Evolutionary conservation across 2,888 invertebrate species (phyloP).

Genomic region (Sphaerophoria rueppellii): DNA sequence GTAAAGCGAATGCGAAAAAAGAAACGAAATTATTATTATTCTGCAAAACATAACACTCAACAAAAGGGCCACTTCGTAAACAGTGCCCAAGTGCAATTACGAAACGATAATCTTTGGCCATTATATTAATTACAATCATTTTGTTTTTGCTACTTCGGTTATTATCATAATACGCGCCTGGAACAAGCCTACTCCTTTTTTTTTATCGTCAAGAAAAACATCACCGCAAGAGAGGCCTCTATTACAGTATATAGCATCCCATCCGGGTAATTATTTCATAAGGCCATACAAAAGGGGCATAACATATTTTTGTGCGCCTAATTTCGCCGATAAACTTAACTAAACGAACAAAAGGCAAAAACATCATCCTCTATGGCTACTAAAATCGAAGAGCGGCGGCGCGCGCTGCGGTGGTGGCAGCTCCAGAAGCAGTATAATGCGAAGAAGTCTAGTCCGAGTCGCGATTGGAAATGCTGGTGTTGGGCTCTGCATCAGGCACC

Average conservation of each 20-base stretch:
- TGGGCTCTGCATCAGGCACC: slow-evolving; percentile 49
- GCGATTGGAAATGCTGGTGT: neutral
- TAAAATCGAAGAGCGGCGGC: neutral
- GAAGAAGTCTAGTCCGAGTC: slow-evolving; percentile 60
- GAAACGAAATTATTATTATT: slow-evolving; percentile 8
- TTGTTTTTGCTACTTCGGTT: slow-evolving; percentile 72
- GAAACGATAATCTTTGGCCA: slow-evolving; percentile 75
- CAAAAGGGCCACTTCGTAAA: slow-evolving; percentile 15
- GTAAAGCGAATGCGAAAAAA: slow-evolving; percentile 8
- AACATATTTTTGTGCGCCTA: neutral
- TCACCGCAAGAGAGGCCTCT: neutral
- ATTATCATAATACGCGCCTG: slow-evolving; percentile 69
- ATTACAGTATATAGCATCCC: slow-evolving; percentile 11
- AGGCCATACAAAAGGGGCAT: neutral
- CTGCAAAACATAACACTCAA: slow-evolving; percentile 6
- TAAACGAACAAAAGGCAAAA: slow-evolving; percentile 35
- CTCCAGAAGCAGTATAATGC: neutral
- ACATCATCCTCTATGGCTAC: slow-evolving; percentile 1
- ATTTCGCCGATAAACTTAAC: slow-evolving; percentile 5
- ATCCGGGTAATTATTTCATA: slow-evolving; percentile 70
- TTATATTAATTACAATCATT: slow-evolving; percentile 75
- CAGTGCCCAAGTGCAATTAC: slow-evolving; percentile 71
- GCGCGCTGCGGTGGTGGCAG: slow-evolving; percentile 4
- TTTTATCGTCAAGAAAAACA: slow-evolving; percentile 60
- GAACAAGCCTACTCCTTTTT: slow-evolving; percentile 48